Conservation (phyloP, 1,140 invertebrate species). For the Akabosia matsudoensis region DNA sequence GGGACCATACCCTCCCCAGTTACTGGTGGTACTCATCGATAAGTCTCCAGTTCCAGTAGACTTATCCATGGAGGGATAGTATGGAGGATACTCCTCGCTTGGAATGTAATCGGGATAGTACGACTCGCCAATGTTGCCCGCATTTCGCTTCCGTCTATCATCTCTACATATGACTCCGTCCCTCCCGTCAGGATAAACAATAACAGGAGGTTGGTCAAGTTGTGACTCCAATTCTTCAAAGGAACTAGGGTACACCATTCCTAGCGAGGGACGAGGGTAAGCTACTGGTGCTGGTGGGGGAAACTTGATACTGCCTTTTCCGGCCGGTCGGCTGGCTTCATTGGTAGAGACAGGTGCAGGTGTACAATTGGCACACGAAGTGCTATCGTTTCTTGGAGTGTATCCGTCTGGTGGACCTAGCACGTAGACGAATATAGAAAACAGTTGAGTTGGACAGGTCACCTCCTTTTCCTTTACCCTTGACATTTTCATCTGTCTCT, state of each 20-base stretch:
- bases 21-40: background rate
- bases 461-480: too few species aligned
- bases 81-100: background rate
- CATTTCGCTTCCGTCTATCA: background rate
- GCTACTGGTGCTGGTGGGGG: background rate
- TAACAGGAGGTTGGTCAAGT: background rate
- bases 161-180: background rate
- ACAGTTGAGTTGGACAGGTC: too few species aligned
- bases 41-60: background rate
- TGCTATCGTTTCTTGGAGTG: background rate
- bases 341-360: background rate
- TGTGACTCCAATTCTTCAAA: background rate
- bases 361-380: too few species aligned
- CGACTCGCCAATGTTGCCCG: background rate
- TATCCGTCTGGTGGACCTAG: background rate
- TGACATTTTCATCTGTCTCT: too few species aligned
- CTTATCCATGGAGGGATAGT: background rate
- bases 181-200: background rate
- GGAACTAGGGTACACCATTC: background rate
- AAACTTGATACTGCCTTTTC: background rate
- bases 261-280: background rate
- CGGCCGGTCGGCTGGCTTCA: background rate
- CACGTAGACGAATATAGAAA: too few species aligned
- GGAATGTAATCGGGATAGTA: background rate
- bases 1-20: too few species aligned